A percentile compares a stretch with the other conserved stretches of the same genome.
Evolutionary conservation across 2,888 invertebrate species (phyloP).

Genomic region (Patella pellucida): DNA sequence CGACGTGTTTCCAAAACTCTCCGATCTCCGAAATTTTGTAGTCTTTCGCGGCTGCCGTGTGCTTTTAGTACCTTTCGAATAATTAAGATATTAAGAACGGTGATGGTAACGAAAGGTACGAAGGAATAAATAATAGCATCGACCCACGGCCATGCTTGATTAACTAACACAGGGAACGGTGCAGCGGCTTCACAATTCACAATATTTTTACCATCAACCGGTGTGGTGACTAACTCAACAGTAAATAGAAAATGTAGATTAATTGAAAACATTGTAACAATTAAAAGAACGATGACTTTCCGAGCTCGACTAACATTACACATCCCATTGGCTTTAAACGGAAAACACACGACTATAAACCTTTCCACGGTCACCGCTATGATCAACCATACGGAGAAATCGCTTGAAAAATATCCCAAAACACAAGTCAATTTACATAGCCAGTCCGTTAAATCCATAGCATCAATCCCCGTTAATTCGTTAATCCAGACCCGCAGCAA

Average conservation of each 20-base stretch:
- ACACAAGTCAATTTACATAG: slow-evolving; percentile 61
- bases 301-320: slow-evolving; percentile 59
- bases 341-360: slow-evolving; percentile 66
- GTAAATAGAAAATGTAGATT: slow-evolving; percentile 66
- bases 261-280: slow-evolving; percentile 51
- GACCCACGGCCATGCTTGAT: slow-evolving; percentile 66
- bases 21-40: slow-evolving; percentile 21
- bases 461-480: slow-evolving; percentile 56
- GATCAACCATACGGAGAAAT: slow-evolving; percentile 68
- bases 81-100: slow-evolving; percentile 62
- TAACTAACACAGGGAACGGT: slow-evolving; percentile 40
- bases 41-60: slow-evolving; percentile 15
- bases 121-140: slow-evolving; percentile 66
- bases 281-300: slow-evolving; percentile 51
- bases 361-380: slow-evolving; percentile 67
- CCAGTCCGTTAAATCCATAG: slow-evolving; percentile 55
- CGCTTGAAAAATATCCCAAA: slow-evolving; percentile 62
- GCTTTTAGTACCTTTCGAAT: slow-evolving; percentile 60
- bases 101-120: slow-evolving; percentile 60
- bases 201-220: slow-evolving; percentile 25
- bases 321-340: slow-evolving; percentile 59
- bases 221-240: slow-evolving; percentile 41
- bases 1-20: slow-evolving; percentile 12
- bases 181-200: slow-evolving; percentile 41
- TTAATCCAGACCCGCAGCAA: slow-evolving; percentile 64